Conservation (phyloP, 2,797 vertebrate species). For the Australoheros facetus region DNA sequence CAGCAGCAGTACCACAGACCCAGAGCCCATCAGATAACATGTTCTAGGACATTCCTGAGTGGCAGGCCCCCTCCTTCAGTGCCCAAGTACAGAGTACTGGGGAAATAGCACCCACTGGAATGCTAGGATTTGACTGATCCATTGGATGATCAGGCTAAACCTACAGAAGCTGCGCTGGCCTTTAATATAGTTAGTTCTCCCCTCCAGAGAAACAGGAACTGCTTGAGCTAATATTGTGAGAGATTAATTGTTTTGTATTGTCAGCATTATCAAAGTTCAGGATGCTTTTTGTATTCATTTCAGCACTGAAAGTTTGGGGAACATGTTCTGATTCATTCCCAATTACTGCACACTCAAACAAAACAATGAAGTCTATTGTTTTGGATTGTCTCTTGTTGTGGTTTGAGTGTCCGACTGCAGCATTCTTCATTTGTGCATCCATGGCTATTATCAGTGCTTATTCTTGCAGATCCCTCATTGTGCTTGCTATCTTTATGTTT, state of each 20-base stretch:
- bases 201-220: conserved; percentile 22
- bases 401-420: background rate
- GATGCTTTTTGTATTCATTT: conserved; percentile 2
- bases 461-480: background rate
- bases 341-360: background rate
- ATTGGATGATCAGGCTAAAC: conserved; percentile 47
- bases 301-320: background rate
- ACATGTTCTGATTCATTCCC: background rate
- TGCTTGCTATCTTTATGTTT: background rate
- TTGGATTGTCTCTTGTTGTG: background rate
- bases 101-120: conserved; percentile 51
- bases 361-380: background rate
- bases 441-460: background rate
- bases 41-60: conserved; percentile 70
- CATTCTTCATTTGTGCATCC: background rate
- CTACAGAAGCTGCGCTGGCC: conserved; percentile 19
- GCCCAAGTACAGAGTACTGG: conserved; percentile 40
- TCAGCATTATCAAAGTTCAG: conserved; percentile 15
- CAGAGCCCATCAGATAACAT: conserved; percentile 73
- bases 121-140: conserved; percentile 61
- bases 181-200: conserved; percentile 1
- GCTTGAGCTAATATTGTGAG: conserved; percentile 33
- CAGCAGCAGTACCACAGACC: conserved; percentile 9
- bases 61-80: conserved; percentile 44
- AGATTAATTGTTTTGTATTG: conserved; percentile 40